phyloP scores from a whole-genome alignment of 1,140 invertebrate genomes.

The Pogonognathellus flavescens region DNA sequence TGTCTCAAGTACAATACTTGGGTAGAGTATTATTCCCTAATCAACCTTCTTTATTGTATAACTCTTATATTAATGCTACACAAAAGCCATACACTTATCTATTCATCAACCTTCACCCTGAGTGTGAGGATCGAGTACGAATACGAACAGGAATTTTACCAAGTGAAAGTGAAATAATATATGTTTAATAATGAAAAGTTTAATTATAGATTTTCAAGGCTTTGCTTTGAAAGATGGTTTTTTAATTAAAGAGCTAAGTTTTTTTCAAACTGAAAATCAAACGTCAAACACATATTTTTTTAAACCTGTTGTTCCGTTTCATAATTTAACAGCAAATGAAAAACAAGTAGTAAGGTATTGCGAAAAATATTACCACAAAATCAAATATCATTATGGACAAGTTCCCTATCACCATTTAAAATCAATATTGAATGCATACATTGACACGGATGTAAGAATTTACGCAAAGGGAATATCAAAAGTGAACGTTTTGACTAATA shows the following conservation, averaged over 20 bases:
- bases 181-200: not conserved
- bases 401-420: not conserved
- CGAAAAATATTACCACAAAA: not conserved
- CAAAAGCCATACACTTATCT: not conserved
- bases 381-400: not conserved
- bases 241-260: not conserved
- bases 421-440: not conserved
- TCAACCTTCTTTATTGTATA: not conserved
- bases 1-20: slow-evolving; percentile 54
- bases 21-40: slow-evolving; percentile 50
- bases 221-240: not conserved
- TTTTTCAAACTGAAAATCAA: not conserved
- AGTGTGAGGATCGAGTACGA: not conserved
- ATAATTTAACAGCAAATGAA: not conserved
- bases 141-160: not conserved
- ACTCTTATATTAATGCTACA: not conserved
- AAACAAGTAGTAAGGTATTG: not conserved
- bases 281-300: not conserved
- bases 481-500: not conserved
- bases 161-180: not conserved
- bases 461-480: not conserved
- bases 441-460: not conserved
- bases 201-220: not conserved
- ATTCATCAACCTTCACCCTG: not conserved
- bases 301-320: not conserved